Evolutionary conservation across 2,113 vertebrate species (phyloP).

Genomic region (Psilopsiagon aymara): DNA sequence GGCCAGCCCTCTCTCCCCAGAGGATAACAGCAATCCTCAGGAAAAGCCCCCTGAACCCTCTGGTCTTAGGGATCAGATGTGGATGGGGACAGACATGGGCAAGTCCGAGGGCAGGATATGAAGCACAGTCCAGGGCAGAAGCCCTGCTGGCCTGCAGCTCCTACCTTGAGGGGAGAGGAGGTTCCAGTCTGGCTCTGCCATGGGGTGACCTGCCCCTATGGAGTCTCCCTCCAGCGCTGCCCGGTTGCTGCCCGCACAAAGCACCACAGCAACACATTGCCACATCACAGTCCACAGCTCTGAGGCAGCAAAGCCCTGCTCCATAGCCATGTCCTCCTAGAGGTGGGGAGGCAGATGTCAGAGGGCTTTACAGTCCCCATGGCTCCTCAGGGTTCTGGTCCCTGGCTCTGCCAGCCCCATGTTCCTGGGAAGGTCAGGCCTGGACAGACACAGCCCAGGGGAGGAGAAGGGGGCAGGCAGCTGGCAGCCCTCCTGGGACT

Average conservation of each 20-base stretch:
- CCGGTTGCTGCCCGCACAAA: background rate
- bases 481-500: background rate
- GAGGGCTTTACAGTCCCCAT: background rate
- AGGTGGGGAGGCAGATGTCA: background rate
- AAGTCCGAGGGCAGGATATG: background rate
- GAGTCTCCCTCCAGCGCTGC: slow-evolving; percentile 42
- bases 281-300: slow-evolving; percentile 74
- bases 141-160: background rate
- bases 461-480: background rate
- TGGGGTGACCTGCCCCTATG: background rate
- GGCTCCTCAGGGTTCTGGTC: background rate
- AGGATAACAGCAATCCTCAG: background rate
- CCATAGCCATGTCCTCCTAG: slow-evolving; percentile 25
- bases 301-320: slow-evolving; percentile 58
- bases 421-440: background rate
- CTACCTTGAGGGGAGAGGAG: slow-evolving; percentile 81
- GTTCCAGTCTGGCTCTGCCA: slow-evolving; percentile 74
- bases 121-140: background rate
- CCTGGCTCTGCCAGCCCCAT: background rate
- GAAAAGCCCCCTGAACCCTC: background rate
- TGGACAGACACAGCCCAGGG: background rate
- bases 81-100: background rate
- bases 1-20: background rate
- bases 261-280: slow-evolving; percentile 68
- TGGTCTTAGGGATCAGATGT: background rate